Conservation (phyloP, 2,113 vertebrate species). For the Agelaius phoeniceus region DNA sequence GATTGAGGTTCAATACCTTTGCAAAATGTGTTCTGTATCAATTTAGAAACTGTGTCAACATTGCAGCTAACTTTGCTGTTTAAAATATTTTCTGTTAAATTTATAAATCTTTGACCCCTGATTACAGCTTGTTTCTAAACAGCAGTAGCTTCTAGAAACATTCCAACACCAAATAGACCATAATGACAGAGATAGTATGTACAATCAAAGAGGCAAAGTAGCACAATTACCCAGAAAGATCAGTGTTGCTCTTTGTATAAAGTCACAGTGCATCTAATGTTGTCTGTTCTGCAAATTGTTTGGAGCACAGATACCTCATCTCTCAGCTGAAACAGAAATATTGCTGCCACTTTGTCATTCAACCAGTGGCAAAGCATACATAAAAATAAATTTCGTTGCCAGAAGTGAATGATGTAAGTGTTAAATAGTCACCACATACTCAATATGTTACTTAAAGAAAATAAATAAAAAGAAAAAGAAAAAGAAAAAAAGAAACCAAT, state of each 20-base stretch:
- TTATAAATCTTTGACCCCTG: not conserved
- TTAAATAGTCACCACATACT: not conserved
- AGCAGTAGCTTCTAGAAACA: not conserved
- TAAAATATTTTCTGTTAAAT: not conserved
- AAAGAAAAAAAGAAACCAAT: not conserved
- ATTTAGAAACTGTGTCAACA: not conserved
- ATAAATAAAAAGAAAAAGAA: no score
- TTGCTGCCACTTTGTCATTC: not conserved
- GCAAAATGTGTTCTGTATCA: not conserved
- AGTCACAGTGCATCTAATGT: not conserved
- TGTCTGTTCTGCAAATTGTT: not conserved
- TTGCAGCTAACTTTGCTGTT: not conserved
- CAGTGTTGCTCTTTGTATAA: not conserved
- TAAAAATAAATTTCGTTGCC: not conserved
- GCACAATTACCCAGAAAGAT: not conserved
- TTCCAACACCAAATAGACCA: not conserved
- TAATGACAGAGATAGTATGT: not conserved
- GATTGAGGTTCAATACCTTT: not conserved
- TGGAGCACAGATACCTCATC: not conserved
- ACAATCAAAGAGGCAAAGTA: not conserved
- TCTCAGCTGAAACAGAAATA: not conserved
- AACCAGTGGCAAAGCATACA: not conserved
- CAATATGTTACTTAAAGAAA: not conserved
- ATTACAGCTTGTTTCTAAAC: not conserved
- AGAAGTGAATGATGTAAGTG: not conserved